Evolutionary conservation across 2,888 invertebrate species (phyloP), one percentile per base, ranked within the genome.

Genomic region (Apodemia mormo): DNA sequence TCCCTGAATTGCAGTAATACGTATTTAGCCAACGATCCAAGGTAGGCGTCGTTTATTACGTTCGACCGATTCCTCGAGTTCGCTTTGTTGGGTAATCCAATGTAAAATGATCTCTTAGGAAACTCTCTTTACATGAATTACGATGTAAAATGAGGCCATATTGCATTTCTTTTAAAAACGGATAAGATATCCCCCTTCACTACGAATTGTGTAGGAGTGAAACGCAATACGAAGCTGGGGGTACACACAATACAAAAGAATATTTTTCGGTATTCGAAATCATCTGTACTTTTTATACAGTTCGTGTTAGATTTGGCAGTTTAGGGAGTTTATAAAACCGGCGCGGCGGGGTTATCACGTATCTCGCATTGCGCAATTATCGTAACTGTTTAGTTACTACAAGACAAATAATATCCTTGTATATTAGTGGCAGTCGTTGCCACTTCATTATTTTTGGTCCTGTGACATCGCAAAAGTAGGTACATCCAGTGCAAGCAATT

Each of bases 31-130:
- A 71, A 73, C 69, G 68, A 73, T 74, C 33, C 33, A 68, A 71
- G 71, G 86, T 83, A 82, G 86, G 85, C 81, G 85, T 74, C 72
- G 75, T 79, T 81, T 81, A 82, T 79, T 77, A 74, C 68, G 69
- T 10, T 61, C 68, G 68, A 68, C 64, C 67, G 66, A 66, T 70
- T 71, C 67, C 69, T 68, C 64, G 61, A 68, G 66, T 70, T 64
- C 67, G 68, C 68, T 65, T 72, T 72, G 68, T 70, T 67, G n/a
- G 70, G 68, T 61, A 65, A 66, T 68, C 70, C 66, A 71, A 30
- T 70, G 66, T 70, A 71, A 71, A 73, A 43, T 65, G 67, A 58
- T 68, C 69, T 37, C 66, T 67, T 58, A 69, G 43, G 69, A 69
- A 69, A 70, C 69, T 65, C 52, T 73, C 69, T 72, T 70, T 68